Evolutionary conservation across 2,113 vertebrate species (phyloP), one percentile per base, ranked within the genome.

Genomic region (Dipodomys ordii): DNA sequence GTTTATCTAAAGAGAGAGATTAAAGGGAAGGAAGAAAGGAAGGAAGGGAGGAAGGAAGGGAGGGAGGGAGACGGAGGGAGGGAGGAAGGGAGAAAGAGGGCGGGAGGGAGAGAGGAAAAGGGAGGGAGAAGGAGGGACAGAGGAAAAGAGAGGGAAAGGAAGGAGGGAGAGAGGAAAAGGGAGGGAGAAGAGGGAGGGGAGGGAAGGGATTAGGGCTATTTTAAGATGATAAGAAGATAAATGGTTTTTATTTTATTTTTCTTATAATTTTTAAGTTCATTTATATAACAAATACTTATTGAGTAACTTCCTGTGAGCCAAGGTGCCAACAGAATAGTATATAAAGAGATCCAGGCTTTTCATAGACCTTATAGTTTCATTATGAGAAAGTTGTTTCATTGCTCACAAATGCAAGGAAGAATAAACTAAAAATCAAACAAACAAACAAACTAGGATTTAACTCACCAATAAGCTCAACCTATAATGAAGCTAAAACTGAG

Each of bases 241-340:
- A 20, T 71, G 23, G 35, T 44, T 46, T 65, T 68, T 91, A 72
- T 85, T 88, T 79, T 64, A 35, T 60, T 84, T 74, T 93, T 77
- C 23, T 91, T 91, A 3, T 79, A 57, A 95, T 76, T 84, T 67
- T 71, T 71, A 87, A 89, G 11, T 83, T 94, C 27, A 57, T 76
- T 95, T 77, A 67, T 87, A 28, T 73, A 89, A 76, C 35, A 96
- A 65, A 71, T 74, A 90, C 81, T 88, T 90, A 77, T 49, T 49
- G 76, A 91, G 13, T 16, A 90, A 65, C 85, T 88, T 39, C 39
- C 9, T 72, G 8, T 65, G 6, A 4, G 57, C 72, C 62, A 88
- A 64, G 35, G 71, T 93, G 44, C 49, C 73, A 60, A 65, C 4
- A 83, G 76, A 87, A 73, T 1, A 19, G 44, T 44, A 3, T 46